Conservation (phyloP, 2,113 vertebrate species). For the Nesospiza acunhae region DNA sequence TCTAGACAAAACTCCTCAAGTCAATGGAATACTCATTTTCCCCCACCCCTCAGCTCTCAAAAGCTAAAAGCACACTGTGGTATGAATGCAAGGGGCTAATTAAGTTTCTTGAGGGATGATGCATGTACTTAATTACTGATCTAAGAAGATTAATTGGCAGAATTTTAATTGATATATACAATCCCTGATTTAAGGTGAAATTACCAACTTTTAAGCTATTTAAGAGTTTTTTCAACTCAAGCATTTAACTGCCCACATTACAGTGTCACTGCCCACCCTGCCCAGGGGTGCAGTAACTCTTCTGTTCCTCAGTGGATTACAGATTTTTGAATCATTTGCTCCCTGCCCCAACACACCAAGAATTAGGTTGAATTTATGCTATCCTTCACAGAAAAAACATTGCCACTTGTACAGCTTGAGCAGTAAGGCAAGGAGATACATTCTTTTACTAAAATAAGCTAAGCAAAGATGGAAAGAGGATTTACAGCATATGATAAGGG, state of each 20-base stretch:
- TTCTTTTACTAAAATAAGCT: background rate
- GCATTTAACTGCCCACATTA: background rate
- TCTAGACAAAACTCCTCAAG: background rate
- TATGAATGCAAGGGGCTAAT: background rate
- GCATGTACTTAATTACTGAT: background rate
- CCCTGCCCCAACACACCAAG: background rate
- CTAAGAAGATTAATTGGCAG: background rate
- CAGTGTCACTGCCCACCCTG: background rate
- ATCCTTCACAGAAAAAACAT: background rate
- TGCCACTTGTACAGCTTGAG: background rate
- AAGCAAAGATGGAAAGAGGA: background rate
- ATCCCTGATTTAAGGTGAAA: background rate
- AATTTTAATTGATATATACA: background rate
- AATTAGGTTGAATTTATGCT: background rate
- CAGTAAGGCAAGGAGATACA: background rate
- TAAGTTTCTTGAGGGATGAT: background rate
- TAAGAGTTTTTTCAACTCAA: background rate
- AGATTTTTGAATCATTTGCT: background rate
- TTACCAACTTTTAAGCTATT: background rate
- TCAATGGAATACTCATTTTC: fast-evolving
- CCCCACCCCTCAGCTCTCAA: background rate
- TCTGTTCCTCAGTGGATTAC: background rate
- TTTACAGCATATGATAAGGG: background rate
- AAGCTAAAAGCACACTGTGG: background rate
- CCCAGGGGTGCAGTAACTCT: background rate